These are phyloP conservation scores for Hycleus phaleratus DNA, from an alignment of 1,140 invertebrate genomes.

Conservation along the genomic window DNA sequence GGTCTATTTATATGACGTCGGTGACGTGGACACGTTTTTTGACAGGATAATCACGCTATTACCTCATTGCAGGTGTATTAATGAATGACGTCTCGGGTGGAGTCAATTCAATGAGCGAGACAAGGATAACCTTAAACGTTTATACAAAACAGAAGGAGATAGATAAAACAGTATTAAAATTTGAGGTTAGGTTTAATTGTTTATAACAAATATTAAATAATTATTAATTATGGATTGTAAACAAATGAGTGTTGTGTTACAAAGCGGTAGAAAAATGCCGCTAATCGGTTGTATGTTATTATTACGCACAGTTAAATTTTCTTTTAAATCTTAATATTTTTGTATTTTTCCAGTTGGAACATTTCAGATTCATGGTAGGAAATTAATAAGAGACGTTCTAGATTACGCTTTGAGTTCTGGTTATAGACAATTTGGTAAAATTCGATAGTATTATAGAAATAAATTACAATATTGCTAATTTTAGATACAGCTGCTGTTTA, in stretches of 20 bases:
- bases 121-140: too few relatives aligned
- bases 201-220: slow-evolving; percentile 8
- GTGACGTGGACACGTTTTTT: too few relatives aligned
- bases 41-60: too few relatives aligned
- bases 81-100: too few relatives aligned
- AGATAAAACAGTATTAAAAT: too few relatives aligned
- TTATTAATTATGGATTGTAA: slow-evolving; percentile 13
- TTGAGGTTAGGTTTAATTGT: background rate
- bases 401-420: slow-evolving; percentile 48
- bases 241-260: slow-evolving; percentile 30
- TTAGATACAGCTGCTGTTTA: slow-evolving; percentile 70
- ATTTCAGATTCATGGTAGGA: slow-evolving; percentile 41
- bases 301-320: background rate
- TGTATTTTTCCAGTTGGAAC: slow-evolving; percentile 46
- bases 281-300: slow-evolving; percentile 33
- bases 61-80: too few relatives aligned
- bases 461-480: slow-evolving; percentile 11
- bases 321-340: background rate
- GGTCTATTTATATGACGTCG: too few relatives aligned
- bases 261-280: slow-evolving; percentile 31
- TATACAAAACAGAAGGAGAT: too few relatives aligned
- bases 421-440: slow-evolving; percentile 52
- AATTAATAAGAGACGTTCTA: slow-evolving; percentile 42
- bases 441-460: background rate
- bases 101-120: too few relatives aligned